Evolutionary conservation across 2,888 invertebrate species (phyloP), one percentile per base, ranked within the genome.

Genomic region (Stictocephala bisonia): DNA sequence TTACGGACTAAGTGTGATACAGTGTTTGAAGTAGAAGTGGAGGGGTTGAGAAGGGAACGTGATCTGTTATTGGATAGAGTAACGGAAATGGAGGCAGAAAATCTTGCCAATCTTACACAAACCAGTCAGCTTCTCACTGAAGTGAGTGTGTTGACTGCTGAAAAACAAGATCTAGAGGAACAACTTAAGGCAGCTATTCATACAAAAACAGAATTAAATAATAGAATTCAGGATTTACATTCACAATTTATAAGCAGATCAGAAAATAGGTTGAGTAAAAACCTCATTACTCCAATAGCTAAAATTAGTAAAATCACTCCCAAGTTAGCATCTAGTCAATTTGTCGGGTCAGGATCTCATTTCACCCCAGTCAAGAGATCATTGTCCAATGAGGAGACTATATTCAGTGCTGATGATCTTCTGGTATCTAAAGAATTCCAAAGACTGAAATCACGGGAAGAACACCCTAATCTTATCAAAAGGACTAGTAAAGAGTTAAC

Each of bases 41-140:
- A 87, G 44, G 85, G 87, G 64, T 83, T 93, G 77, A 89, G 92
- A 20, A 87, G 87, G 76, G 95, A 95, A 82, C 88, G 93, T 53
- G 93, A 94, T 82, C 87, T 90, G 15, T 83, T 94, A 76, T 84
- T 94, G 75, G 90, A 92, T 77, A 90, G 91, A 78, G 86, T 92
- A 71, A 90, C 91, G n/a, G 90, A 91, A 82, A 88, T 93, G 84
- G 93, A 93, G 82, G 91, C 92, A 2, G 92, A 92, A 81, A 90
- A 89, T 24, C 84, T 90, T 77, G 89, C 91, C 60, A 89, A 89
- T 53, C 85, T 89, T 66, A 88, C 89, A 4, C 88, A 90, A 79
- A 89, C 90, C 27, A 88, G 88, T 73, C 87, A 90, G 79, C 85
- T 92, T 78, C 89, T 89, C 79, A 87, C 88, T 75, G 89, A 91